Base-by-base conservation (phyloP, 1,140 invertebrate species). In the Eriosoma lanigerum region DNA sequence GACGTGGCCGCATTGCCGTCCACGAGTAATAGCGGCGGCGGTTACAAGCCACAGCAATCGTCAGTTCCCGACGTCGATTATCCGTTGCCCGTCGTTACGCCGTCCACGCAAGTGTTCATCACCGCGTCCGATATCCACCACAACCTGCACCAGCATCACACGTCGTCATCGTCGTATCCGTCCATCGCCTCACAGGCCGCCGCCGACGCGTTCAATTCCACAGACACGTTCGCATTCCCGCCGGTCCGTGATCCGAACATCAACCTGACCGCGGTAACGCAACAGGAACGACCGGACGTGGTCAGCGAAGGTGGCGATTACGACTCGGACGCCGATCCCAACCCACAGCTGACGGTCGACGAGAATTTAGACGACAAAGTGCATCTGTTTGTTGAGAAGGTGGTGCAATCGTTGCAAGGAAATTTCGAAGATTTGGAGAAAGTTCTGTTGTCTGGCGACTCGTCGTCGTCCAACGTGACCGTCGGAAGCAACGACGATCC, bases 221-320 rank as follows among this genome's bases (percentile, higher is more conserved):
- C 90, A 0, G 91, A 93, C 81, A 85, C 92, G 8, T 90, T 91
- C 24, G 93, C 93, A 82, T 94, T 94, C 86, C 93, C 93, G 44
- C 93, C 93, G 0, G 93, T 93, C 2, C 88, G 93, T 73, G 93
- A 94, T 85, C 93, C 93, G 0, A 91, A 93, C 86, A 85, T 93
- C 0, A 94, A 93, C 80, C 86, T 89, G 29, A 86, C 89, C 2
- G 85, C 88, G 2, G 85, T 88, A 3, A 84, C 88, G 0, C 75
- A 90, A 89, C 68, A 88, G 88, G 82, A 83, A 13, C 82, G 82
- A 75, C 82, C 82, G n/a, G 38, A 73, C 32, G 73, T 62, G 48
- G 82, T 52, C 66, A 29, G 80, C 73, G 9, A 60, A 50, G 21
- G 52, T 26, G 82, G 81, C 70, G 82, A 84, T 48, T 82, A 83